Conservation (phyloP, 2,113 vertebrate species). For the Mustela lutreola region DNA sequence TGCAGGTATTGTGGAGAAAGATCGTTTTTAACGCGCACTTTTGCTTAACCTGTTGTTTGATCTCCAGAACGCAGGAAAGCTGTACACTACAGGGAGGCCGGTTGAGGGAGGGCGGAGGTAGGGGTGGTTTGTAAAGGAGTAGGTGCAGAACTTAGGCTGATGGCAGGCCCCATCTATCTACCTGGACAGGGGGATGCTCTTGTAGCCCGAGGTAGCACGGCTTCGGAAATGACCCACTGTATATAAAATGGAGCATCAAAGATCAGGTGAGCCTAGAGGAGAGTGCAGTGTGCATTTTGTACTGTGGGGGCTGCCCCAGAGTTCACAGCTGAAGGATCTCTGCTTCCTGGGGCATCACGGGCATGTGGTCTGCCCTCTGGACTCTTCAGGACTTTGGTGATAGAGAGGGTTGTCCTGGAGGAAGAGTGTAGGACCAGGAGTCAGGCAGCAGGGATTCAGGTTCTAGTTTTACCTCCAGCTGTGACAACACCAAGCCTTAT, state of each 20-base stretch:
- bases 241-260: neutral
- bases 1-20: conserved; percentile 49
- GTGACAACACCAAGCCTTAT: neutral
- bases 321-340: neutral
- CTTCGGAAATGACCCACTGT: neutral
- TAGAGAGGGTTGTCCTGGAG: neutral
- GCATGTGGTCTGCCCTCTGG: neutral
- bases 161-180: neutral
- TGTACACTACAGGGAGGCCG: neutral
- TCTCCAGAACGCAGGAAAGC: conserved; percentile 49
- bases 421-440: neutral
- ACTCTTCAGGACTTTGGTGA: neutral
- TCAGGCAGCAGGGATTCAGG: neutral
- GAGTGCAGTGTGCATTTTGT: neutral
- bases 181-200: neutral
- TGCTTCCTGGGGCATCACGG: neutral
- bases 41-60: conserved; percentile 55
- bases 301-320: neutral
- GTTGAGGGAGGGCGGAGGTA: neutral
- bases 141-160: neutral
- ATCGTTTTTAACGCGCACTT: conserved; percentile 10
- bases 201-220: neutral
- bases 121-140: neutral
- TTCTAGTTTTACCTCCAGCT: neutral
- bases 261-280: neutral